These are phyloP conservation scores for Diplogasteroides magnus DNA, from an alignment of 1,140 invertebrate species.

Conservation along the genomic window DNA sequence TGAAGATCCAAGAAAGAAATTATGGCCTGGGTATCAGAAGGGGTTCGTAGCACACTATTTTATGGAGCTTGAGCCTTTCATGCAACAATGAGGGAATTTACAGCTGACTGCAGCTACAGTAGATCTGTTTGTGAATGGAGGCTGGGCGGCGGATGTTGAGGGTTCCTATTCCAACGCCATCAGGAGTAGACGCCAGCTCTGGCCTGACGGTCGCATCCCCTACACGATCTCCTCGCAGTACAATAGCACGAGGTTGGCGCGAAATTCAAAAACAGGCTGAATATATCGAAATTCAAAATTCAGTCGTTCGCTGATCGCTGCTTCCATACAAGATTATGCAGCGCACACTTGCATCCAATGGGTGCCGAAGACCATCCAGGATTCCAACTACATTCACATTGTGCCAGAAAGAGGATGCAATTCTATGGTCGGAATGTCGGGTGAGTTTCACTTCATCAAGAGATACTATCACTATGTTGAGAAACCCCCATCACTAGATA, in stretches of 20 bases:
- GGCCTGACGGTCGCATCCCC: constrained; percentile 49
- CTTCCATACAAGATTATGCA: constrained; percentile 50
- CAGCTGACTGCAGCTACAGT: constrained; percentile 51
- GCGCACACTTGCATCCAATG: constrained; percentile 51
- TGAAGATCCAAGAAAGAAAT: too few species aligned
- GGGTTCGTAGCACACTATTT: too few species aligned
- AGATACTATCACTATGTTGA: too few species aligned
- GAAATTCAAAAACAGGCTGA: not conserved
- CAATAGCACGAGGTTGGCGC: constrained; percentile 51
- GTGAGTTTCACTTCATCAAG: not conserved
- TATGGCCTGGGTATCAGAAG: too few species aligned
- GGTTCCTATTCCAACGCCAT: constrained; percentile 47
- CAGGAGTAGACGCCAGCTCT: constrained; percentile 47
- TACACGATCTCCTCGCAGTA: constrained; percentile 52
- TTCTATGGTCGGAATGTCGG: constrained; percentile 43
- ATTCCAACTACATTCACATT: constrained; percentile 53
- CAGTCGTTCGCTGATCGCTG: constrained; percentile 53
- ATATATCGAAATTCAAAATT: not conserved
- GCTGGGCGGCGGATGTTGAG: constrained; percentile 23
- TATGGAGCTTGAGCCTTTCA: too few species aligned
- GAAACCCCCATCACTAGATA: too few species aligned
- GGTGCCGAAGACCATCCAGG: constrained; percentile 44
- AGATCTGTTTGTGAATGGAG: constrained; percentile 43
- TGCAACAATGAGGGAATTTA: constrained; percentile 19
- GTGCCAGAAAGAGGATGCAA: constrained; percentile 54